Evolutionary conservation across 2,797 vertebrate species (phyloP), one percentile per base, ranked within the genome.

Genomic region (Manis crassicaudata): DNA sequence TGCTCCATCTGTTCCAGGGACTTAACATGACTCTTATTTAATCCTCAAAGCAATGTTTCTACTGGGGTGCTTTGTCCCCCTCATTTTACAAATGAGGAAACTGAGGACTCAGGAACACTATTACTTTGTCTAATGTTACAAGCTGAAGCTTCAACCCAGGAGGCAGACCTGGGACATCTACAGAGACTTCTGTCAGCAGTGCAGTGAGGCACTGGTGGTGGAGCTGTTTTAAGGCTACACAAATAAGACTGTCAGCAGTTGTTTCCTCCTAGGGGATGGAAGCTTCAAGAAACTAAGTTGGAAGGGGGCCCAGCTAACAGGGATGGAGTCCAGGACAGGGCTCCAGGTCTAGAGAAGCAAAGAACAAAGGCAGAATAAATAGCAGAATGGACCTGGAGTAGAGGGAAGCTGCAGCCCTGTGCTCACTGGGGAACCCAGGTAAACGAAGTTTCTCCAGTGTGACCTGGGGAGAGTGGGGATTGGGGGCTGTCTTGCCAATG

Each of bases 311-410:
- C 35, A 70, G 29, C 8, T 88, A 70, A 95, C 3, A 18, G 29
- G 12, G 54, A 21, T 43, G 70, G 52, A n/a, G 29, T 52, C 65
- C 43, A 46, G 79, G 35, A 70, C 35, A 56, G 84, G 43, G 29
- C 23, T 52, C 11, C 40, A 43, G 29, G 18, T 17, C 62, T 16
- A 43, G 13, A 77, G 54, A 88, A 25, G 43, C 43, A 79, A 62
- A 88, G 37, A 88, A 80, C 9, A 37, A 92, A 77, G 62, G 68
- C 60, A 84, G 58, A 81, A 75, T 46, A 54, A 72, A 72, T 23
- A 18, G 23, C 35, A 81, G 72, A 56, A 0, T 0, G 79, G 70
- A 56, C 18, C 21, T 29, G 29, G 60, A 83, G 25, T n/a, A 43
- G 40, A 43, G 5, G 12, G 60, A 88, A 29, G 40, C 40, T 27